Percentiles rank a stretch among this genome's conserved stretches.
These are phyloP conservation scores for Australoheros facetus DNA, from an alignment of 2,797 vertebrate species.

Conservation along the genomic window DNA sequence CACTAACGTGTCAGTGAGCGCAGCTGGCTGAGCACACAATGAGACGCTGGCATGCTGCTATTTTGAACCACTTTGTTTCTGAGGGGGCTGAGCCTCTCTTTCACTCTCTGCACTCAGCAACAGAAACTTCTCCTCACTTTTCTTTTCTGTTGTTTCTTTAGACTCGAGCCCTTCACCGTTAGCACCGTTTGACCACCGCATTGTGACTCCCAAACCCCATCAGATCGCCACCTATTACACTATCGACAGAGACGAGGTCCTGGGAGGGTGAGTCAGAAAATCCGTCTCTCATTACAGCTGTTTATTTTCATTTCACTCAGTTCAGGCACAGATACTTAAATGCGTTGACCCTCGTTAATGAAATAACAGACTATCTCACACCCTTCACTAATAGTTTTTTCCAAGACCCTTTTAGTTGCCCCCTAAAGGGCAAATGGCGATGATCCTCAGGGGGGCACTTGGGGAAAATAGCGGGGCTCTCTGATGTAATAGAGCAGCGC, in stretches of 20 bases:
- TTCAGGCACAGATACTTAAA: neutral
- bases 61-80: slow-evolving; percentile 66
- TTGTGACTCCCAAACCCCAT: slow-evolving; percentile 89
- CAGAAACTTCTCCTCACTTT: neutral
- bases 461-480: slow-evolving; percentile 27
- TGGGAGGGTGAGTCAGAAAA: slow-evolving; percentile 89
- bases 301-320: slow-evolving; percentile 18
- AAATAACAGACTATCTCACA: slow-evolving; percentile 46
- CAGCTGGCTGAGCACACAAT: slow-evolving; percentile 60
- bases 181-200: slow-evolving; percentile 93
- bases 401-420: slow-evolving; percentile 29
- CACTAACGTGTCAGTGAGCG: slow-evolving; percentile 44
- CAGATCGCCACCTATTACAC: slow-evolving; percentile 87
- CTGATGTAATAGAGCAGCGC: slow-evolving; percentile 50
- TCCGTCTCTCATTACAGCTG: neutral
- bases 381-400: slow-evolving; percentile 40
- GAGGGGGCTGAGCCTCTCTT: slow-evolving; percentile 7
- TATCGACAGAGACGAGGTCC: slow-evolving; percentile 87
- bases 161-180: slow-evolving; percentile 83
- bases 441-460: slow-evolving; percentile 2
- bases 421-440: slow-evolving; percentile 42
- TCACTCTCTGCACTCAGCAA: neutral
- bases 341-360: slow-evolving; percentile 18
- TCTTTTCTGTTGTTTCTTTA: slow-evolving; percentile 62
- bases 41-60: slow-evolving; percentile 53